Percentiles rank a stretch among this genome's conserved stretches.
phyloP scores from a whole-genome alignment of 2,888 invertebrate species.

The Siphonodentalium dalli region DNA sequence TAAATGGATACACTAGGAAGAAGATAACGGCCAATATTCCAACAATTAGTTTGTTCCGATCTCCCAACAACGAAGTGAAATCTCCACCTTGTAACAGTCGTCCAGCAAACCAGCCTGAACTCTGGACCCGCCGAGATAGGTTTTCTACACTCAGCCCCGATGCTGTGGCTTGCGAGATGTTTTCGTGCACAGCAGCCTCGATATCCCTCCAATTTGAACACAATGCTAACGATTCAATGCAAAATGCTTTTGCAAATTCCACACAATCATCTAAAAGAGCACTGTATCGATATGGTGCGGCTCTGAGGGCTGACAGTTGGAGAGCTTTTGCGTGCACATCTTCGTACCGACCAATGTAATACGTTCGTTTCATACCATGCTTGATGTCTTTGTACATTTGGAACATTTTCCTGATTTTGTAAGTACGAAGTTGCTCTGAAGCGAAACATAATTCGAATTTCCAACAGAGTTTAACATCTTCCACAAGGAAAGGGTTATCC shows the following conservation, averaged over 20 bases:
- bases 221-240: slow-evolving; percentile 21
- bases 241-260: slow-evolving; percentile 28
- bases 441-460: slow-evolving; percentile 25
- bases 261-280: slow-evolving; percentile 31
- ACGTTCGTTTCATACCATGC: slow-evolving; percentile 19
- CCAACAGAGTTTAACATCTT: slow-evolving; percentile 7
- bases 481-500: slow-evolving; percentile 17
- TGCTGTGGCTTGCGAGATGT: slow-evolving; percentile 24
- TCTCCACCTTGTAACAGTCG: no score
- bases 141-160: slow-evolving; percentile 25
- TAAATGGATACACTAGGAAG: no score
- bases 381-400: slow-evolving; percentile 14
- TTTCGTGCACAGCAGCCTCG: slow-evolving; percentile 12
- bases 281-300: slow-evolving; percentile 24
- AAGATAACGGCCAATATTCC: no score
- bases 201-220: slow-evolving; percentile 17
- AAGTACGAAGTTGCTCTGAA: slow-evolving; percentile 13
- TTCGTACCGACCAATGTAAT: slow-evolving; percentile 19
- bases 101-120: no score
- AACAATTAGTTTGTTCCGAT: no score
- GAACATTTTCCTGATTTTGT: slow-evolving; percentile 19
- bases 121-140: slow-evolving; percentile 19
- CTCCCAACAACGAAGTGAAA: no score
- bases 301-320: slow-evolving; percentile 23
- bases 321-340: slow-evolving; percentile 15